Evolutionary conservation across 2,888 invertebrate species (phyloP), one percentile per base, ranked within the genome.

Genomic region (Mythimna pallens): DNA sequence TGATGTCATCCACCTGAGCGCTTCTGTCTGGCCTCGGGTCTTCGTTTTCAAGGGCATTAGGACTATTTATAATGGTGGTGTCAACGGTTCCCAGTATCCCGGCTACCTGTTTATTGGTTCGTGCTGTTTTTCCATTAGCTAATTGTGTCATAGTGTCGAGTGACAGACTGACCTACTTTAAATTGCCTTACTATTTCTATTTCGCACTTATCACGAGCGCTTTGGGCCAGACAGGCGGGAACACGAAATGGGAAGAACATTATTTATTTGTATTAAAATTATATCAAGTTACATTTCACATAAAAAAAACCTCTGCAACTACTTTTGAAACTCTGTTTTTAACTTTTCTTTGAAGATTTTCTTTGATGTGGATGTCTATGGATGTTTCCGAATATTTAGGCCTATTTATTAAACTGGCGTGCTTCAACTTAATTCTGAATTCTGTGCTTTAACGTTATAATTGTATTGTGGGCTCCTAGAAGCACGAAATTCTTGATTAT

Each of bases 71-170:
- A 81, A 69, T 70, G 14, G 68, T 66, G 64, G 65, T 76, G 78
- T 77, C 73, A 73, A 81, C 83, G 59, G 67, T 80, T 81, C 79
- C 71, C 64, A 61, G 68, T 73, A 70, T 70, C 70, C 59, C 58
- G 25, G 63, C 63, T 74, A 72, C 65, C 73, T 67, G 77, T 72
- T 12, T 71, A 71, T 61, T 64, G 65, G 67, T 76, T 81, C 84
- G 86, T 88, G 86, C 64, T 68, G 65, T 68, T 74, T 62, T 72
- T 58, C 87, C 80, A 86, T 86, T 86, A 88, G 81, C 82, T 85
- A 89, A 92, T 89, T 87, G 87, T 90, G 91, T 86, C 87, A 85
- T 72, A 70, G 84, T 83, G 89, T 77, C 80, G 85, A 87, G 71
- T 85, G 89, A 87, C 82, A 52, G 71, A 76, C 83, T 85, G 87